Percentiles rank a stretch among this genome's conserved stretches.
These are phyloP conservation scores for Pammene aurita DNA, from an alignment of 2,888 invertebrate genomes.

Conservation along the genomic window DNA sequence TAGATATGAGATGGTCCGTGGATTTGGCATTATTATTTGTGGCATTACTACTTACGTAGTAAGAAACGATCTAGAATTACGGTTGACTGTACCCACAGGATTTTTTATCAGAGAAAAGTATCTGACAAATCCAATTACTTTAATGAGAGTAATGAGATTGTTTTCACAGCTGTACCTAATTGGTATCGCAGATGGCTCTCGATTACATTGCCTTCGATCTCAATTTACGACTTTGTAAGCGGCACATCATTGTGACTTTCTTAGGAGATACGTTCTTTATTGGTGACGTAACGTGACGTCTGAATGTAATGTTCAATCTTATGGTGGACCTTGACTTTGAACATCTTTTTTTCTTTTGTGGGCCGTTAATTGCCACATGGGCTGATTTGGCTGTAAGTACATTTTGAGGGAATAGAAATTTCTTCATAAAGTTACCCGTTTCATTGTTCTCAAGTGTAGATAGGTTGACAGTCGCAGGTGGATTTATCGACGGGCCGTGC, in stretches of 20 bases:
- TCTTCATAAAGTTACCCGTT: too few species aligned
- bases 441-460: background rate
- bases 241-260: background rate
- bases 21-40: too few species aligned
- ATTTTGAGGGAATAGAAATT: too few species aligned
- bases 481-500: constrained; percentile 22
- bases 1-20: too few species aligned
- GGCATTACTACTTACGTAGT: too few species aligned
- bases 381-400: too few species aligned
- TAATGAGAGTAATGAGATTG: constrained; percentile 16
- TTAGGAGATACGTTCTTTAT: background rate
- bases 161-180: constrained; percentile 20
- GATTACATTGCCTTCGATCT: constrained; percentile 1
- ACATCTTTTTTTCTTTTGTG: too few species aligned
- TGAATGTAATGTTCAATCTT: background rate
- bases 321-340: background rate
- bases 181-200: constrained; percentile 18
- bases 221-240: constrained; percentile 11
- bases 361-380: too few species aligned
- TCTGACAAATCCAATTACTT: constrained; percentile 15
- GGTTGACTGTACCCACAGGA: too few species aligned
- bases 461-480: constrained; percentile 26
- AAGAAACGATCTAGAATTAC: too few species aligned
- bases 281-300: background rate
- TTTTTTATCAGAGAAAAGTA: constrained; percentile 5